phyloP scores from a whole-genome alignment of 2,888 invertebrate genomes.

The Drosophila seclusa region DNA sequence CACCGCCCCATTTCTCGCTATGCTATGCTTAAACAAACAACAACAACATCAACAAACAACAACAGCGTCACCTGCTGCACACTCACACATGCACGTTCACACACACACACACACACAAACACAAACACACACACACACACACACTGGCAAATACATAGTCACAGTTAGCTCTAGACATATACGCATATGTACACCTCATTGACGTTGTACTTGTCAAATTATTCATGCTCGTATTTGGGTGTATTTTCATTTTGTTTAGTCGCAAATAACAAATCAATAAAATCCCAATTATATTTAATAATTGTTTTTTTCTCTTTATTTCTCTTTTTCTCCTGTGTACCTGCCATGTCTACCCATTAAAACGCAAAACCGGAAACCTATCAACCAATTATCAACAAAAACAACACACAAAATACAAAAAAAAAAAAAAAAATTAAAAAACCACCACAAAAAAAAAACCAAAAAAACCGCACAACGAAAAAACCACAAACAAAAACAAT shows the following conservation, averaged over 20 bases:
- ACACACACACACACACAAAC: conserved; percentile 29
- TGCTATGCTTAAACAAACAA: conserved; percentile 35
- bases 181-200: conserved; percentile 62
- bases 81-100: conserved; percentile 9
- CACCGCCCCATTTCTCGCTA: conserved; percentile 52
- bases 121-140: conserved; percentile 13
- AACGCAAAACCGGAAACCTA: conserved; percentile 16
- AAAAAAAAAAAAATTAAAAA: background rate
- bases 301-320: conserved; percentile 60
- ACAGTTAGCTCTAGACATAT: conserved; percentile 34
- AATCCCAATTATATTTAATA: conserved; percentile 79
- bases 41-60: conserved; percentile 10
- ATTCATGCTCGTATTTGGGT: conserved; percentile 79
- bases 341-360: conserved; percentile 16
- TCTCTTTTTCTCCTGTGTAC: conserved; percentile 28
- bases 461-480: background rate
- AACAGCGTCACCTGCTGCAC: conserved; percentile 14
- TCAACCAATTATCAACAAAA: conserved; percentile 37
- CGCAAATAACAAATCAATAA: conserved; percentile 79
- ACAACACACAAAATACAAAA: conserved; percentile 14
- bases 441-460: conserved; percentile 3
- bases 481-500: conserved; percentile 3
- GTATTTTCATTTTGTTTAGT: conserved; percentile 77
- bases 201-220: conserved; percentile 77
- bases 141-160: conserved; percentile 5